Percentiles rank a stretch among this genome's conserved stretches.
Conservation (phyloP, 2,113 vertebrate genomes). For the Rana temporaria region DNA sequence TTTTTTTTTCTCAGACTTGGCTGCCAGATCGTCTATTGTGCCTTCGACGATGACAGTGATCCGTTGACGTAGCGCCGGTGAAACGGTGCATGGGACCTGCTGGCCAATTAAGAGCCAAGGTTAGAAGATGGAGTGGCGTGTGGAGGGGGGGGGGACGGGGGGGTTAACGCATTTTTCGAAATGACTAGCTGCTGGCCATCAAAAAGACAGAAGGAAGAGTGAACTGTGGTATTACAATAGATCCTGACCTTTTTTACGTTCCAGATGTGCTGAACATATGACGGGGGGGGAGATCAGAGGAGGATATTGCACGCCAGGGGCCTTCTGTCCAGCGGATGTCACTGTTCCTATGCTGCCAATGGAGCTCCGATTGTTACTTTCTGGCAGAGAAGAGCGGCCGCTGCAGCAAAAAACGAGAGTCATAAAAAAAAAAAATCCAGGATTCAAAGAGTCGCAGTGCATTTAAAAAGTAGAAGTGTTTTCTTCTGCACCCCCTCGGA, state of each 20-base stretch:
- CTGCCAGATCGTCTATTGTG: constrained; percentile 69
- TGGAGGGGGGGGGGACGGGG: background rate
- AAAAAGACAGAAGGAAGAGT: constrained; percentile 36
- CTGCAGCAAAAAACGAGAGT: constrained; percentile 22
- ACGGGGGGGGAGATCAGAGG: constrained; percentile 4
- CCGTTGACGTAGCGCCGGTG: background rate
- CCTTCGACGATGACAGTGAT: constrained; percentile 57
- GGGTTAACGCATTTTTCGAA: background rate
- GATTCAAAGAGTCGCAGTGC: background rate
- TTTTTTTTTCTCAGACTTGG: constrained; percentile 64
- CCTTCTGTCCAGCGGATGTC: constrained; percentile 39
- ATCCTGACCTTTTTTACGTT: constrained; percentile 38
- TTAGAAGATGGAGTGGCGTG: background rate
- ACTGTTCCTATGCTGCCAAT: constrained; percentile 44
- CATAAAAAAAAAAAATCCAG: background rate
- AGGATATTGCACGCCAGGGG: constrained; percentile 29
- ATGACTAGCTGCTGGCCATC: constrained; percentile 14
- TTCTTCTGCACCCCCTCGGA: background rate
- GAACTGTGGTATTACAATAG: constrained; percentile 17
- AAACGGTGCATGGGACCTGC: constrained; percentile 10
- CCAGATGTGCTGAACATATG: constrained; percentile 51
- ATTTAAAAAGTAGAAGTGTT: background rate
- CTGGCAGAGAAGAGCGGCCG: constrained; percentile 1
- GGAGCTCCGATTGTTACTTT: constrained; percentile 4
- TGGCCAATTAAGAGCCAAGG: background rate